These are phyloP conservation scores for Enteromius unitaeniatus DNA, from an alignment of 2,797 vertebrate species.

Conservation along the genomic window DNA sequence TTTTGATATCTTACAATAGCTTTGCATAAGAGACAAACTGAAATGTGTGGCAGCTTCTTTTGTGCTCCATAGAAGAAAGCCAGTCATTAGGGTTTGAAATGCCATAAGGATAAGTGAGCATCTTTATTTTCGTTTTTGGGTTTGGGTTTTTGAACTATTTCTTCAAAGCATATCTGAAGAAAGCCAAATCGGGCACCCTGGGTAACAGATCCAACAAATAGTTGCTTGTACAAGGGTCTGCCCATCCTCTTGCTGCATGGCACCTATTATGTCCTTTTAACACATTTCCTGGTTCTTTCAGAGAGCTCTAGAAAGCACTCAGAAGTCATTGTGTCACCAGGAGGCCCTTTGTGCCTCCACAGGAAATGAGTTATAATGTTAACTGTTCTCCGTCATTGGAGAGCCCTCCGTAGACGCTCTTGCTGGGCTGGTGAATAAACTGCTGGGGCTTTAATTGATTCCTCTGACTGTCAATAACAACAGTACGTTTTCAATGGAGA, in stretches of 20 bases:
- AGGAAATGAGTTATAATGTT: constrained; percentile 69
- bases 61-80: background rate
- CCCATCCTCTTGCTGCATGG: constrained; percentile 63
- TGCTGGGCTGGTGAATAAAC: constrained; percentile 52
- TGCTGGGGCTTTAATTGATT: constrained; percentile 63
- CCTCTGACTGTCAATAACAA: constrained; percentile 61
- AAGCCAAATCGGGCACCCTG: constrained; percentile 20
- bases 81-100: constrained; percentile 1
- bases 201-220: constrained; percentile 65
- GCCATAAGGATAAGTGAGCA: background rate
- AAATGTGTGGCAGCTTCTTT: constrained; percentile 6
- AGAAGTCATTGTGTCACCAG: constrained; percentile 72
- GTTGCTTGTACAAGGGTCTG: constrained; percentile 64
- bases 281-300: constrained; percentile 68
- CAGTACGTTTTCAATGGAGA: constrained; percentile 51
- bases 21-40: background rate
- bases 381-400: constrained; percentile 55
- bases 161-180: constrained; percentile 11
- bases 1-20: background rate
- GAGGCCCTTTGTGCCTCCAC: constrained; percentile 67
- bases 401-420: constrained; percentile 50
- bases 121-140: background rate
- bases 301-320: constrained; percentile 61
- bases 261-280: constrained; percentile 68
- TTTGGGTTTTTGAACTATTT: too few species aligned